phyloP scores from a whole-genome alignment of 2,113 vertebrate species.

The Oryzias celebensis region DNA sequence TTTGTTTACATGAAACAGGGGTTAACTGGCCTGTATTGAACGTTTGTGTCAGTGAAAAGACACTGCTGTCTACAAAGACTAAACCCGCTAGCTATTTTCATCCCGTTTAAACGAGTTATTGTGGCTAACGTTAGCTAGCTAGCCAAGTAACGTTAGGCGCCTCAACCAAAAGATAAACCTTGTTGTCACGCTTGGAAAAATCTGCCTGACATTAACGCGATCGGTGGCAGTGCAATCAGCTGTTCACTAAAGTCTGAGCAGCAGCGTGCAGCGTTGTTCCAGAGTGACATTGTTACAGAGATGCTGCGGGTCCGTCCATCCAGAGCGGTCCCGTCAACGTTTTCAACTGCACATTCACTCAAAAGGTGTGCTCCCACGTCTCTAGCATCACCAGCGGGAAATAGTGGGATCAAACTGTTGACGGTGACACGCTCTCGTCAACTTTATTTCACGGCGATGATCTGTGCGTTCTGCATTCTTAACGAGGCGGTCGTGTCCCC shows the following conservation, averaged over 20 bases:
- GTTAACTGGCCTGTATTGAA: not conserved
- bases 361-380: slow-evolving; percentile 1
- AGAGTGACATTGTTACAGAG: slow-evolving; percentile 19
- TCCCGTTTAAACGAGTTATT: slow-evolving; percentile 25
- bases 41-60: not conserved
- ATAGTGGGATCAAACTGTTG: slow-evolving; percentile 2
- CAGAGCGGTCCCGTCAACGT: slow-evolving; percentile 13
- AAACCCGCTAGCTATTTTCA: slow-evolving; percentile 22
- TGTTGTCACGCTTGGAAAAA: slow-evolving; percentile 3
- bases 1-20: slow-evolving; percentile 4
- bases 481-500: slow-evolving; percentile 16
- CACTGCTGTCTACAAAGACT: slow-evolving; percentile 16
- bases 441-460: slow-evolving; percentile 41
- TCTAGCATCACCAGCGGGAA: not conserved
- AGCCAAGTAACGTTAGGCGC: slow-evolving; percentile 24
- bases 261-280: slow-evolving; percentile 6
- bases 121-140: slow-evolving; percentile 48
- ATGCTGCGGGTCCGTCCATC: slow-evolving; percentile 45
- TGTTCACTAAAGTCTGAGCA: slow-evolving; percentile 3
- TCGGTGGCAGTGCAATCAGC: not conserved
- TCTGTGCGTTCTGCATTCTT: slow-evolving; percentile 30
- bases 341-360: not conserved
- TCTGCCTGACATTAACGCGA: slow-evolving; percentile 17
- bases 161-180: slow-evolving; percentile 12
- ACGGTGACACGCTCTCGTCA: slow-evolving; percentile 9